A percentile compares a stretch with the other conserved stretches of the same genome.
Conservation (phyloP, 2,888 invertebrate species). For the Monopis laevigella region DNA sequence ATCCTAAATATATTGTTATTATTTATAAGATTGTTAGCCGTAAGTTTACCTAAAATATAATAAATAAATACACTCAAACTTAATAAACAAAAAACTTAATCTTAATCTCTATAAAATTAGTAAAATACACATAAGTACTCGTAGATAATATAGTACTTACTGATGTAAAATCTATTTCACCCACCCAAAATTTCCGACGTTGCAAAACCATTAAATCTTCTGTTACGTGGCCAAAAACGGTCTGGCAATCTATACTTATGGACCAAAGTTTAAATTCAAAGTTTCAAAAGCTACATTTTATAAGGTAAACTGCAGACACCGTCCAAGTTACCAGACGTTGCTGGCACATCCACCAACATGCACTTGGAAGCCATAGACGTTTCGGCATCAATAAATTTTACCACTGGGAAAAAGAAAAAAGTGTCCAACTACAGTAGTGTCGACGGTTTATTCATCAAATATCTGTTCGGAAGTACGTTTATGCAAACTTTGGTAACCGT, state of each 20-base stretch:
- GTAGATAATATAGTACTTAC: too few species aligned
- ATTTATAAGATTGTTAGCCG: too few species aligned
- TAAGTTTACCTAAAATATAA: too few species aligned
- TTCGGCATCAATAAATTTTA: slow-evolving; percentile 36
- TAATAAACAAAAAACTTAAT: too few species aligned
- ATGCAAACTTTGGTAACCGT: slow-evolving; percentile 42
- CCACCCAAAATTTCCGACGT: too few species aligned
- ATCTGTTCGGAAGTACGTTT: slow-evolving; percentile 36
- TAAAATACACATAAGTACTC: too few species aligned
- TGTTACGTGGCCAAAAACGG: background rate
- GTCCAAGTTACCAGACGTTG: slow-evolving; percentile 36
- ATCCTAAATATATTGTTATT: too few species aligned
- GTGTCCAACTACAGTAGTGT: slow-evolving; percentile 26
- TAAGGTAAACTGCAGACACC: slow-evolving; percentile 1
- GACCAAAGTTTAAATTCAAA: background rate
- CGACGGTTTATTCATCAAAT: slow-evolving; percentile 41
- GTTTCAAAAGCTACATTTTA: slow-evolving; percentile 2
- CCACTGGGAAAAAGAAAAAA: slow-evolving; percentile 25
- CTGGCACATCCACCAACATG: slow-evolving; percentile 8
- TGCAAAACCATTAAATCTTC: background rate
- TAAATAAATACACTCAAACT: too few species aligned
- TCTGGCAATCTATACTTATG: background rate
- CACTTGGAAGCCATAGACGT: slow-evolving; percentile 4
- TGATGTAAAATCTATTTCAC: too few species aligned
- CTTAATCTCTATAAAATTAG: too few species aligned